A percentile compares a stretch with the other conserved stretches of the same genome.
These are phyloP conservation scores for Branchipolynoe longqiensis DNA, from an alignment of 2,888 invertebrate genomes.

Conservation along the genomic window DNA sequence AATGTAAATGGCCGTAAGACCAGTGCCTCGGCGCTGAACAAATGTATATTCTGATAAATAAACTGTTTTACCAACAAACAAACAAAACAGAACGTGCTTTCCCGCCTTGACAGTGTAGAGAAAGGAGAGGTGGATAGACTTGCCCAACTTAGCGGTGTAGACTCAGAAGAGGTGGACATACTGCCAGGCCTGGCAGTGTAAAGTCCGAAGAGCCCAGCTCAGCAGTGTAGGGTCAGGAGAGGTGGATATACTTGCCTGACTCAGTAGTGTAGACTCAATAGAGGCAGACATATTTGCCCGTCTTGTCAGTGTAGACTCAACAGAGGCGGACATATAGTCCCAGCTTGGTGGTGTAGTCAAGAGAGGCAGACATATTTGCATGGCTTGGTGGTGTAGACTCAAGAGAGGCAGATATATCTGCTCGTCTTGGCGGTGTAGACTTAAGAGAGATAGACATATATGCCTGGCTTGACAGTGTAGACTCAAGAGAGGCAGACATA, in stretches of 20 bases:
- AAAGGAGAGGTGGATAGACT: not conserved
- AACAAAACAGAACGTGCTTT: too few relatives aligned
- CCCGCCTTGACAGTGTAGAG: not conserved
- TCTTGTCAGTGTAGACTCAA: not conserved
- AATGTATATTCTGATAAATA: too few relatives aligned
- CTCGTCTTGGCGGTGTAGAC: not conserved
- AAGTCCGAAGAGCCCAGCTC: not conserved
- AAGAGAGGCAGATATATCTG: not conserved
- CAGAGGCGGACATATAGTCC: too few relatives aligned
- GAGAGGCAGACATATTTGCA: not conserved
- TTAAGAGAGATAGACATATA: not conserved
- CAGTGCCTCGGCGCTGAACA: too few relatives aligned
- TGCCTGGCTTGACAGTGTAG: not conserved
- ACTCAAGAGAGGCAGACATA: constrained; percentile 40
- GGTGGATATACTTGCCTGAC: not conserved
- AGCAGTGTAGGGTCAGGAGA: not conserved
- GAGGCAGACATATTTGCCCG: not conserved
- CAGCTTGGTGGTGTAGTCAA: not conserved
- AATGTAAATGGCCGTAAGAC: too few relatives aligned
- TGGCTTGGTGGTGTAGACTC: not conserved
- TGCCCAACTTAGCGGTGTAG: not conserved
- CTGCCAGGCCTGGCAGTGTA: constrained; percentile 32
- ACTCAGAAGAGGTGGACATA: constrained; percentile 38
- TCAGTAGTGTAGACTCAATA: not conserved
- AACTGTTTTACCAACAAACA: too few relatives aligned